Percentiles rank a stretch among this genome's conserved stretches.
Conservation (phyloP, 2,113 vertebrate species). For the Oryzias javanicus region DNA sequence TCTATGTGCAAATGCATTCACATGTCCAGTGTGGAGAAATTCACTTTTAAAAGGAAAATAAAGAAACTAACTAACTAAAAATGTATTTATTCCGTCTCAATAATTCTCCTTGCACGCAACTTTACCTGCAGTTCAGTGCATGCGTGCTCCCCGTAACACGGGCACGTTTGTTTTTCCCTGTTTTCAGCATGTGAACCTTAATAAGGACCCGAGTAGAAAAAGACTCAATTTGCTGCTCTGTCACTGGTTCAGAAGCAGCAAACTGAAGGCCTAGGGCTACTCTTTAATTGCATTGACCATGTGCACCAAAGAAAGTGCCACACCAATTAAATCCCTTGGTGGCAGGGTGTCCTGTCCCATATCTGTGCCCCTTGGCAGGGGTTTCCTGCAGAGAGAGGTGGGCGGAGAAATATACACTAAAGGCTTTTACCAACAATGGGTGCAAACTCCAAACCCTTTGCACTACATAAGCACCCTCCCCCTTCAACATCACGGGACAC, state of each 20-base stretch:
- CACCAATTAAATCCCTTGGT: slow-evolving; percentile 72
- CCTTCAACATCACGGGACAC: slow-evolving; percentile 34
- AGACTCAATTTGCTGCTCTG: slow-evolving; percentile 59
- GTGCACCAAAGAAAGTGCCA: slow-evolving; percentile 67
- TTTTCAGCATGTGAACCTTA: slow-evolving; percentile 15
- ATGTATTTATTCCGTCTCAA: too few relatives aligned
- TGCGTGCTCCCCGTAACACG: slow-evolving; percentile 19
- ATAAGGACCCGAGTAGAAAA: slow-evolving; percentile 31
- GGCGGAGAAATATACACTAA: slow-evolving; percentile 37
- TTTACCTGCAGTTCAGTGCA: slow-evolving; percentile 7
- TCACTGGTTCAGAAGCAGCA: slow-evolving; percentile 59
- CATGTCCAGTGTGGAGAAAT: slow-evolving; percentile 26
- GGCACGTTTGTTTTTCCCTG: slow-evolving; percentile 41
- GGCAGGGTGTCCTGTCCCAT: slow-evolving; percentile 44
- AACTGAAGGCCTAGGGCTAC: slow-evolving; percentile 66
- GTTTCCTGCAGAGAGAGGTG: slow-evolving; percentile 48
- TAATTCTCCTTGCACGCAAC: slow-evolving; percentile 3
- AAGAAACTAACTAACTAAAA: too few relatives aligned
- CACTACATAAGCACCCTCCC: slow-evolving; percentile 10
- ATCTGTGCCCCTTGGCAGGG: slow-evolving; percentile 50
- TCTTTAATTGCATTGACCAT: slow-evolving; percentile 75
- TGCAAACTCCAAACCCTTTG: slow-evolving; percentile 49
- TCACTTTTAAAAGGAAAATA: neutral
- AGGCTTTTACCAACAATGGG: slow-evolving; percentile 36
- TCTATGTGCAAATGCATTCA: slow-evolving; percentile 6